These are phyloP conservation scores for Zaprionus bogoriensis DNA, from an alignment of 2,888 invertebrate species.

Conservation along the genomic window DNA sequence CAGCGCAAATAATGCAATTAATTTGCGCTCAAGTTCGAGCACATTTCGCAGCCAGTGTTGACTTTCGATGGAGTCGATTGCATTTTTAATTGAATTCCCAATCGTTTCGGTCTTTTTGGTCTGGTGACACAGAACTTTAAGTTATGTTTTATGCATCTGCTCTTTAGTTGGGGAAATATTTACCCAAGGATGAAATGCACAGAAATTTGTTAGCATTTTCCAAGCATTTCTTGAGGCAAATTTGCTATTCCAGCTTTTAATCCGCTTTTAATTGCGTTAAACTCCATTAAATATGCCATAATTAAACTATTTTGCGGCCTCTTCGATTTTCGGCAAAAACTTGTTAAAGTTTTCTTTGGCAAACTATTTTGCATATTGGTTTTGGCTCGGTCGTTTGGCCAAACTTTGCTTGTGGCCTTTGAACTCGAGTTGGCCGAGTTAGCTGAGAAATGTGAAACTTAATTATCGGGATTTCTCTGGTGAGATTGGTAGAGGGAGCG, in stretches of 20 bases:
- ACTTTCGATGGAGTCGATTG: not conserved
- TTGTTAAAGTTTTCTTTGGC: not conserved
- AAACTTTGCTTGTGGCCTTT: constrained; percentile 8
- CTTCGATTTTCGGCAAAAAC: constrained; percentile 10
- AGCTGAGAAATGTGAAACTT: constrained; percentile 16
- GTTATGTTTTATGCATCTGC: not conserved
- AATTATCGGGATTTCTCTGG: constrained; percentile 30
- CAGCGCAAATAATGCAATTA: constrained; percentile 49
- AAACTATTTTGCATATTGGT: constrained; percentile 31
- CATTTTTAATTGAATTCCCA: constrained; percentile 5
- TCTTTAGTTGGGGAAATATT: not conserved
- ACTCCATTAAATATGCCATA: constrained; percentile 8
- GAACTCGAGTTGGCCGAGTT: not conserved
- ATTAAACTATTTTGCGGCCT: constrained; percentile 22
- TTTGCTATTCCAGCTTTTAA: not conserved
- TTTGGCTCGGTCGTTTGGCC: not conserved
- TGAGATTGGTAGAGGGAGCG: constrained; percentile 10
- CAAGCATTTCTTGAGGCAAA: no score
- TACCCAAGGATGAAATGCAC: no score
- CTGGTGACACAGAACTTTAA: not conserved
- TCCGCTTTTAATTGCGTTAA: constrained; percentile 1
- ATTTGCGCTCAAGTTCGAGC: constrained; percentile 37
- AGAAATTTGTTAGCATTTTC: no score
- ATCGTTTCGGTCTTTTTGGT: not conserved
- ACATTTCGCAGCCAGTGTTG: not conserved